phyloP scores from a whole-genome alignment of 2,797 vertebrate genomes.

The Scyliorhinus canicula region DNA sequence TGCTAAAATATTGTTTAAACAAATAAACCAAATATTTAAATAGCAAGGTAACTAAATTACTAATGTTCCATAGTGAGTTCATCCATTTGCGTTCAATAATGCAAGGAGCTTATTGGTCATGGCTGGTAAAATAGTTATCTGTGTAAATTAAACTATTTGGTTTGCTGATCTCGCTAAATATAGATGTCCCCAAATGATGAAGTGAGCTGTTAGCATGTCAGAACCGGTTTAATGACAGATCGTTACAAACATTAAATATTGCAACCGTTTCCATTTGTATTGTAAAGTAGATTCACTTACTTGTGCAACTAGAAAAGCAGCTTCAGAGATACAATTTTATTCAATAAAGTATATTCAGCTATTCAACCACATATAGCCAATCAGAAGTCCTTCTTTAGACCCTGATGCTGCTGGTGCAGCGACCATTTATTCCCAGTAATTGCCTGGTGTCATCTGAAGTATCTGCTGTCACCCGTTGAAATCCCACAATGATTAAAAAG shows the following conservation, averaged over 20 bases:
- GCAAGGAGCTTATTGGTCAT: neutral
- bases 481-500: slow-evolving; percentile 4
- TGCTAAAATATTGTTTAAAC: neutral
- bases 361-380: neutral
- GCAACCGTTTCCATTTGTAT: neutral
- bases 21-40: neutral
- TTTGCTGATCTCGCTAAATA: neutral
- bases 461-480: neutral
- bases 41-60: neutral
- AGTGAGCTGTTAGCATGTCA: neutral
- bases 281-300: neutral
- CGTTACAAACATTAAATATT: slow-evolving; percentile 6
- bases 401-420: neutral
- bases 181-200: neutral
- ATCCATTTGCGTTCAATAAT: neutral
- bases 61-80: neutral
- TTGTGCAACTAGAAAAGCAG: neutral
- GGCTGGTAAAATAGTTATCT: neutral
- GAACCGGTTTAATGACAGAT: neutral
- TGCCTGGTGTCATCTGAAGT: neutral
- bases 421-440: slow-evolving; percentile 25
- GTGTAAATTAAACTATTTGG: neutral
- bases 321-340: neutral
- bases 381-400: neutral
- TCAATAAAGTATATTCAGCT: neutral